These are phyloP conservation scores for Drosophila neocordata DNA, from an alignment of 1,140 invertebrate genomes.

Conservation along the genomic window DNA sequence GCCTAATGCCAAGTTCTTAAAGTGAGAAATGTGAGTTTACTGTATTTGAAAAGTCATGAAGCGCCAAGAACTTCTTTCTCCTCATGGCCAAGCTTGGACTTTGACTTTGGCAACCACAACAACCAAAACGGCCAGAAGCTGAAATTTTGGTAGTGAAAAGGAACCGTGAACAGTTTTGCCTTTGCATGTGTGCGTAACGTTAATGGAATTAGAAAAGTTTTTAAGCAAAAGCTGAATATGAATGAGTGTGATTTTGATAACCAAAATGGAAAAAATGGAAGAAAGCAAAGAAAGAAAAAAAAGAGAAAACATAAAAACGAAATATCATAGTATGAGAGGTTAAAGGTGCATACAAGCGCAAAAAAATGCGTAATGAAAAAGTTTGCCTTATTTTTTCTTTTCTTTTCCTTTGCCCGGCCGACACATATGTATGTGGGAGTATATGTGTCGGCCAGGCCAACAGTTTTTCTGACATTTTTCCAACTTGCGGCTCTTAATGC, in stretches of 20 bases:
- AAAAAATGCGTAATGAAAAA: constrained; percentile 77
- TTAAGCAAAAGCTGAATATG: constrained; percentile 66
- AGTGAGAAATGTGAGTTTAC: constrained; percentile 26
- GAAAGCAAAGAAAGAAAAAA: constrained; percentile 22
- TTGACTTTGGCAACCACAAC: constrained; percentile 45
- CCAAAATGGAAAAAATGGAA: constrained; percentile 23
- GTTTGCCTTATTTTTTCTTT: constrained; percentile 47
- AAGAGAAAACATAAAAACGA: constrained; percentile 26
- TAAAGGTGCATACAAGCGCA: constrained; percentile 52
- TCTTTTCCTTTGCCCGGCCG: constrained; percentile 7
- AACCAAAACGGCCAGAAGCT: neutral
- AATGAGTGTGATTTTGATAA: constrained; percentile 67
- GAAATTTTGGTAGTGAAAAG: constrained; percentile 5
- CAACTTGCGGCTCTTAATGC: constrained; percentile 45
- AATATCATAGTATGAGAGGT: constrained; percentile 13
- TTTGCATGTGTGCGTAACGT: constrained; percentile 76
- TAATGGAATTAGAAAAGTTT: constrained; percentile 81
- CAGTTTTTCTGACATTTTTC: constrained; percentile 55
- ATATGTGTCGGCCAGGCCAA: constrained; percentile 12
- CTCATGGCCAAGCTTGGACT: constrained; percentile 21
- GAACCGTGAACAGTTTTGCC: constrained; percentile 28
- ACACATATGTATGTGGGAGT: constrained; percentile 15
- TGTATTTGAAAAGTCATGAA: constrained; percentile 62
- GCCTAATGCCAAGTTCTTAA: constrained; percentile 53
- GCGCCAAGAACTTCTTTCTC: constrained; percentile 13